Base-by-base conservation (phyloP, 53 echinoderm and acorn worm genomes). In the Antedon mediterranea region DNA sequence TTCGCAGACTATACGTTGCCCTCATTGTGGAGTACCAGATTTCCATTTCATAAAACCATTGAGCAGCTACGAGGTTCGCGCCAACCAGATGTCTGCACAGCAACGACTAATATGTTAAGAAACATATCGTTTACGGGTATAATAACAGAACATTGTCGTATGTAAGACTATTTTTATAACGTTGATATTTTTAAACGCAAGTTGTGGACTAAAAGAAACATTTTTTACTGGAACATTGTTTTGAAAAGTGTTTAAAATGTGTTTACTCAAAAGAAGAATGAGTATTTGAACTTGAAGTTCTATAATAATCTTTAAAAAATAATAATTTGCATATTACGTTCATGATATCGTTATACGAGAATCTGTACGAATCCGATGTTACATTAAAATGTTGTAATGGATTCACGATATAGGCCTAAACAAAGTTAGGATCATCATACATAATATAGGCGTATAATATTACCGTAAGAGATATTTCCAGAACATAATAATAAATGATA, bases 11-110 rank as follows among this genome's bases (percentile, higher is more conserved):
- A 87, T 97, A 86, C 91, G 81, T 75, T 97, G 97, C 72, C 97
- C 97, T 33, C 97, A 97, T 74, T 97, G 97, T 75, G 97, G 97
- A 18, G 89, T 92, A 44, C 88, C 90, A 23, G 98, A 97, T 82
- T 97, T 89, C 78, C 98, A 97, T 75, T 97, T 92, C 80, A 90
- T 97, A 1, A 97, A 97, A 81, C 98, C 98, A 37, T 71, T 97
- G 73, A 92, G 89, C 57, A 97, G 90, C 76, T 97, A 97, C 42
- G 98, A 97, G 78, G 91, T 97, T 43, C 91, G 80, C 41, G 57
- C 57, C 23, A 57, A 57, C 23, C 57, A 57, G 57, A n/a, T n/a
- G n/a, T n/a, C n/a, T n/a, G 11, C 57, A 11, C 15, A 26, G 23
- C 7, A 57, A 18, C 57, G 57, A 18, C 57, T 57, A 57, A 57